These are phyloP conservation scores for Lepidochrysops patricia DNA, from an alignment of 2,888 invertebrate species.

Conservation along the genomic window DNA sequence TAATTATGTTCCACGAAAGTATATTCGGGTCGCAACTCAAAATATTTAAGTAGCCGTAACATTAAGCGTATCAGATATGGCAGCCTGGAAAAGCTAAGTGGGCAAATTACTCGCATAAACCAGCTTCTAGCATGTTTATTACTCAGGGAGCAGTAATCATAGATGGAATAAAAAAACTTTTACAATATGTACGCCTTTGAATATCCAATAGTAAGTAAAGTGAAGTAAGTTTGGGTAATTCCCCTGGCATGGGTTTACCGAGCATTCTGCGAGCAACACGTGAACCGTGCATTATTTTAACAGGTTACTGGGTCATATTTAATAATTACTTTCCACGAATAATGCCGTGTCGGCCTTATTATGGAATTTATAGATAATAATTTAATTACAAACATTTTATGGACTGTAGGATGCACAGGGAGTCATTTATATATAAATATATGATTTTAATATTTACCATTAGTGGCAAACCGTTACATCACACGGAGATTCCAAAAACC, in stretches of 20 bases:
- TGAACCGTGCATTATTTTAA: background rate
- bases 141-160: background rate
- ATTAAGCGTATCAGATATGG: background rate
- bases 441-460: too few species aligned
- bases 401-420: too few species aligned
- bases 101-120: background rate
- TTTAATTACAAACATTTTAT: background rate
- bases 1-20: background rate
- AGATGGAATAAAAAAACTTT: background rate
- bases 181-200: background rate
- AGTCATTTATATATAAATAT: too few species aligned
- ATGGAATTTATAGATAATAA: background rate
- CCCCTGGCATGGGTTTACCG: background rate
- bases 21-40: background rate
- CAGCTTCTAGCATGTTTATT: background rate
- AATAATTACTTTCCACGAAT: constrained; percentile 6
- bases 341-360: background rate
- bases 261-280: background rate
- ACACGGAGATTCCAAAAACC: too few species aligned
- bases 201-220: background rate
- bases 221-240: background rate
- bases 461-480: too few species aligned
- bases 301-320: constrained; percentile 3
- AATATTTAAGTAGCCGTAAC: background rate
- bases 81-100: background rate